Conservation (phyloP, 2,888 invertebrate species). For the Eupithecia vulgata region DNA sequence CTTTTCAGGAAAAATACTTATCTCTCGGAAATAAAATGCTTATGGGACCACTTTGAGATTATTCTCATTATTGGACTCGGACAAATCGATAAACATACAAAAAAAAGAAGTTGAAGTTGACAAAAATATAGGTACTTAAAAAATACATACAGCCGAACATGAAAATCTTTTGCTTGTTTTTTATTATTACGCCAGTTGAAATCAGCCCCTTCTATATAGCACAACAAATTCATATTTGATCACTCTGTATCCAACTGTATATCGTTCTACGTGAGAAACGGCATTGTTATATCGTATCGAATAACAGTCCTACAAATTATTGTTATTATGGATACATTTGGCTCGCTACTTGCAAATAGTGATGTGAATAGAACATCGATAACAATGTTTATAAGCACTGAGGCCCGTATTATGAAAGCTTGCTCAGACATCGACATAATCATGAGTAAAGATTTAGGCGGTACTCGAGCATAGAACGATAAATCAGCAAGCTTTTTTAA, state of each 20-base stretch:
- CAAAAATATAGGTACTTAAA: too few relatives aligned
- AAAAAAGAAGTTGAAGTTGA: too few relatives aligned
- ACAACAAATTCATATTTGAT: slow-evolving; percentile 14
- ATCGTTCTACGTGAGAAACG: slow-evolving; percentile 18
- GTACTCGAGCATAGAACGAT: neutral
- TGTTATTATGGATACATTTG: slow-evolving; percentile 23
- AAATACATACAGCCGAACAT: too few relatives aligned
- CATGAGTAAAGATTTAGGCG: neutral
- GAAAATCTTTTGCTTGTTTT: too few relatives aligned
- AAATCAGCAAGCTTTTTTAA: neutral
- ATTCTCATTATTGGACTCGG: too few relatives aligned
- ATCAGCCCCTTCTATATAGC: neutral
- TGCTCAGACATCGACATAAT: neutral
- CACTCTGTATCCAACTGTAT: slow-evolving; percentile 4
- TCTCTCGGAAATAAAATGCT: too few relatives aligned
- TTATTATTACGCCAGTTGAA: neutral
- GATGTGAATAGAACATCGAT: slow-evolving; percentile 20
- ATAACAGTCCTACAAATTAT: slow-evolving; percentile 28
- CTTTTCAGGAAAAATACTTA: too few relatives aligned
- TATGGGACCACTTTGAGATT: too few relatives aligned
- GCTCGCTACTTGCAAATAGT: slow-evolving; percentile 14
- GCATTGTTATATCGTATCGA: slow-evolving; percentile 31
- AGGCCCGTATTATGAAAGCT: neutral
- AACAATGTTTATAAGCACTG: neutral
- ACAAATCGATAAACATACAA: too few relatives aligned